Percentiles rank a stretch among this genome's conserved stretches.
These are phyloP conservation scores for Heliconius erato DNA, from an alignment of 2,888 invertebrate genomes.

Conservation along the genomic window DNA sequence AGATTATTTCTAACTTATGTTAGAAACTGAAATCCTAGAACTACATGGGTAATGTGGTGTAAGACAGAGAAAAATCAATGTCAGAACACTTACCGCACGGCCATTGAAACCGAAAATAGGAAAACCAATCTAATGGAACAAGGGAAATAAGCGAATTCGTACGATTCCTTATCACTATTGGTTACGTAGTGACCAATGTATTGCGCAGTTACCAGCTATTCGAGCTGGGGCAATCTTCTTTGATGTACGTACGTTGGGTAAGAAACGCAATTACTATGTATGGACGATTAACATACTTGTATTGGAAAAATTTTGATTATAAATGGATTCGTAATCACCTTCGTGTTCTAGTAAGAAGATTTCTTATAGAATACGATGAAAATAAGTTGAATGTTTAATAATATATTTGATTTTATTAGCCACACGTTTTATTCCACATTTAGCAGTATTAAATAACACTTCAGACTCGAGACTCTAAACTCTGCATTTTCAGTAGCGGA, in stretches of 20 bases:
- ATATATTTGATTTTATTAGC: background rate
- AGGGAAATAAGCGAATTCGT: constrained; percentile 39
- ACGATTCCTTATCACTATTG: constrained; percentile 39
- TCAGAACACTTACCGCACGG: constrained; percentile 11
- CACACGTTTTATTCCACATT: too few relatives aligned
- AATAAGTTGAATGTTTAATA: background rate
- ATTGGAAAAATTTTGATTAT: too few relatives aligned
- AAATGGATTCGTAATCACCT: too few relatives aligned
- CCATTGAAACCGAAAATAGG: constrained; percentile 35
- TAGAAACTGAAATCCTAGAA: background rate
- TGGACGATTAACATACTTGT: too few relatives aligned
- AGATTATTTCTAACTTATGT: background rate
- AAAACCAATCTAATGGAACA: constrained; percentile 44
- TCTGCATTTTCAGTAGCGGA: background rate
- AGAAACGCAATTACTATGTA: background rate
- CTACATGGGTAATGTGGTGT: constrained; percentile 8
- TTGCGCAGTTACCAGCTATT: constrained; percentile 40
- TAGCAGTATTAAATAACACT: too few relatives aligned
- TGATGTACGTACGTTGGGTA: constrained; percentile 17
- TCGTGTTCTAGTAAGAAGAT: too few relatives aligned
- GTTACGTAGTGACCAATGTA: constrained; percentile 42
- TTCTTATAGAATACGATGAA: background rate
- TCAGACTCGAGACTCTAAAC: too few relatives aligned
- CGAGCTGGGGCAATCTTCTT: constrained; percentile 28
- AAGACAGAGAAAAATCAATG: constrained; percentile 28